Conservation (phyloP, 64 coral and sea anemone species). For the Pachyseris speciosa region DNA sequence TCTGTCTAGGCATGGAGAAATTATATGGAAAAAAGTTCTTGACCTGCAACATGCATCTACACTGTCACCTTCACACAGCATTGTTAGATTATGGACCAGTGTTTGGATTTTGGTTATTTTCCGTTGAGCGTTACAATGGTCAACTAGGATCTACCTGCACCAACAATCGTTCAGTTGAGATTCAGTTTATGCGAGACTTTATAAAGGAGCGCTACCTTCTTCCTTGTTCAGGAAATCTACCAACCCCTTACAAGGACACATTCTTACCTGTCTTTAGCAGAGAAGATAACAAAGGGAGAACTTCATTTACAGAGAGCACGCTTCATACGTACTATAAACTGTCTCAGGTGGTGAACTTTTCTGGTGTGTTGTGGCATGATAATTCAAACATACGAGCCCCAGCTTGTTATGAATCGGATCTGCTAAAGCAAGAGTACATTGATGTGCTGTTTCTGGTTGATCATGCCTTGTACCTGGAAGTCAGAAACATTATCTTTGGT, state of each 20-base stretch:
- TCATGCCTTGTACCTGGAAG: neutral
- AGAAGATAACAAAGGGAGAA: neutral
- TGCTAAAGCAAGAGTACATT: neutral
- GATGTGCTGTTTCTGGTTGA: neutral
- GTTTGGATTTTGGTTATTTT: conserved; percentile 52
- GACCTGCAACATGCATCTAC: neutral
- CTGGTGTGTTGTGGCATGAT: neutral
- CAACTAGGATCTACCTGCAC: neutral
- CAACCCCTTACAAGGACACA: neutral
- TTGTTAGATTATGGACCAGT: conserved; percentile 42
- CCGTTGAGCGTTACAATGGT: conserved; percentile 54
- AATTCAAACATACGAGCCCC: neutral
- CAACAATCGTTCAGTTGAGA: conserved; percentile 42
- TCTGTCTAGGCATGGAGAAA: neutral
- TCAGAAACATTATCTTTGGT: neutral
- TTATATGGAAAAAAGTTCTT: neutral
- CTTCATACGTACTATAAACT: neutral
- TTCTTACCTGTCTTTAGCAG: neutral
- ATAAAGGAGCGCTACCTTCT: neutral
- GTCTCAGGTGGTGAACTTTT: neutral
- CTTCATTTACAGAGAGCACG: neutral
- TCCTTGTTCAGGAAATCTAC: neutral
- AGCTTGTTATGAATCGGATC: neutral
- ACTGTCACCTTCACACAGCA: conserved; percentile 13
- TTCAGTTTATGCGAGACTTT: conserved; percentile 37